Base-by-base conservation (phyloP, 2,113 vertebrate species). In the Bufo bufo region DNA sequence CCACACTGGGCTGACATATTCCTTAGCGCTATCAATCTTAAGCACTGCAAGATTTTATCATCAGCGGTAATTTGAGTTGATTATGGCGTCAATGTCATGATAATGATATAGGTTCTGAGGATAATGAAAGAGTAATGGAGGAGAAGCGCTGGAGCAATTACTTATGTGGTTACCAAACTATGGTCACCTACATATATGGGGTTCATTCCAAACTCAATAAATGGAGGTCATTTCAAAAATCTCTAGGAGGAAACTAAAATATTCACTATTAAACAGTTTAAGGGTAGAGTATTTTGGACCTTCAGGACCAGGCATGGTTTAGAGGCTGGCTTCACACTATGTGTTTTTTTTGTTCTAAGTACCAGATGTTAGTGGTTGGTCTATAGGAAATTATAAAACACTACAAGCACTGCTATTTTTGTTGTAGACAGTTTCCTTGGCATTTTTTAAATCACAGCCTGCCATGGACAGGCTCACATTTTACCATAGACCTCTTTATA, bases 1-100 rank as follows among this genome's bases (percentile, higher is more conserved):
- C 87, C 81, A 54, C 71, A 33, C 47, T 56, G 87, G 58, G 56
- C 47, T 81, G 85, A 69, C 77, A 52, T 69, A 43, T 81, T 81
- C 77, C 77, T 69, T 71, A 78, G 7, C 20, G 79, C 87, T 88
- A 88, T 88, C 87, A 83, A 88, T 88, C 87, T 88, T 88, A 75
- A 83, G 82, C 56, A 56, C 71, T 12, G 87, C 71, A 43, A n/a
- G 81, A 69, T 84, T 84, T 81, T 84, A 54, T 77, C 81, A 84
- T 84, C 87, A 65, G 59, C 61, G 33, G 87, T 84, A 84, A 88
- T 84, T 87, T 77, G 84, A 72, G 81, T 78, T 77, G 87, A 84
- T 88, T 84, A 78, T 84, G 59, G 77, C 49, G 65, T 87, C 85
- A 87, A 87, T 87, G 85, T 87, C 85, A 87, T 47, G 65, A 56